phyloP scores from a whole-genome alignment of 1,140 invertebrate species.

The Polypedilum pembai region DNA sequence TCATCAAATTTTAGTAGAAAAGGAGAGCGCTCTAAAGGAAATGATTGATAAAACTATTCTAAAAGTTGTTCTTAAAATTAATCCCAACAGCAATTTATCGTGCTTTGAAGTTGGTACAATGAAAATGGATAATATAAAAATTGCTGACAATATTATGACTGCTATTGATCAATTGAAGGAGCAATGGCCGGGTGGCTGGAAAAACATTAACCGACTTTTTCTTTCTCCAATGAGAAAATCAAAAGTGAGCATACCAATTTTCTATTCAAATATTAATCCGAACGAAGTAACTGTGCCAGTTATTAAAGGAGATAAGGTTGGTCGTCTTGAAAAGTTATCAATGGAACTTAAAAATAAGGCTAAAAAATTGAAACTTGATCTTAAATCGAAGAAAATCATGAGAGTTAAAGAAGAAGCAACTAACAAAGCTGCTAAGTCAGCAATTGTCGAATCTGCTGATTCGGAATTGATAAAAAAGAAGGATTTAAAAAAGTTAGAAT shows the following conservation, averaged over 20 bases:
- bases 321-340: not conserved
- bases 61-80: not conserved
- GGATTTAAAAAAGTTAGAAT: no score
- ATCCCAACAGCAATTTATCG: not conserved
- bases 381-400: not conserved
- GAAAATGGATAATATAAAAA: not conserved
- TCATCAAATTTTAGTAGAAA: not conserved
- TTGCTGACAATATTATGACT: not conserved
- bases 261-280: conserved; percentile 4
- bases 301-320: not conserved
- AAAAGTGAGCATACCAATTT: conserved; percentile 1
- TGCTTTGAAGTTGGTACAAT: not conserved
- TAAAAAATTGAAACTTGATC: conserved; percentile 1
- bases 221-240: not conserved
- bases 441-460: not conserved
- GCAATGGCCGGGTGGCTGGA: not conserved
- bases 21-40: not conserved
- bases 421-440: not conserved
- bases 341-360: not conserved
- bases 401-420: not conserved
- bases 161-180: not conserved
- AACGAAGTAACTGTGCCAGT: not conserved
- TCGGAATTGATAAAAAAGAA: no score
- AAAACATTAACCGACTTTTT: not conserved
- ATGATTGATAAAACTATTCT: not conserved